Evolutionary conservation across 2,888 invertebrate species (phyloP).

Genomic region (Homarus gammarus): DNA sequence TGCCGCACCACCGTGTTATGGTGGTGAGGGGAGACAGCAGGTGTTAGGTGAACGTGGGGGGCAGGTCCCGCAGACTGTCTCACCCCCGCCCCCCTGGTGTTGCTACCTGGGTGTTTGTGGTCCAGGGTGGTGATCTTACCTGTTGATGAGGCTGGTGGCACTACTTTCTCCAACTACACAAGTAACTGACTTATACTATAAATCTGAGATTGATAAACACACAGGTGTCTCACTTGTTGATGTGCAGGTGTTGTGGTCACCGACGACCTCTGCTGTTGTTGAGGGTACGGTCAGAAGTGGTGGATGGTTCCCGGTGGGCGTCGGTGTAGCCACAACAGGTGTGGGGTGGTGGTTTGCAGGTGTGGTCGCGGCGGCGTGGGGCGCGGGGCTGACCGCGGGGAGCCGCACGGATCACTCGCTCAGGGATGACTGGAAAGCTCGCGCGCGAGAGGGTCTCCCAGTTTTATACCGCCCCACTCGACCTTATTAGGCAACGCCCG

Average conservation of each 20-base stretch:
- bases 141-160: not conserved
- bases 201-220: not conserved
- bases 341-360: not conserved
- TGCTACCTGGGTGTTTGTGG: too few relatives aligned
- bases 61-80: too few relatives aligned
- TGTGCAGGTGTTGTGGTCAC: constrained; percentile 5
- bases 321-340: not conserved
- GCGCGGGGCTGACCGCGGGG: not conserved
- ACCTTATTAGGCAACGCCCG: constrained; percentile 39
- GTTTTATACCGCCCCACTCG: constrained; percentile 50
- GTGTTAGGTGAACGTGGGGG: too few relatives aligned
- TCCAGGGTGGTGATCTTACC: not conserved
- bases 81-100: too few relatives aligned
- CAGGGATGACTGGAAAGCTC: constrained; percentile 61
- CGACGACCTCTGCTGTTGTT: not conserved
- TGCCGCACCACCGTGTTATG: too few relatives aligned
- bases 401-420: constrained; percentile 46
- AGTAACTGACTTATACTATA: too few relatives aligned
- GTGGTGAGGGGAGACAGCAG: too few relatives aligned
- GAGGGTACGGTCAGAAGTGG: not conserved
- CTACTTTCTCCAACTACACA: too few relatives aligned
- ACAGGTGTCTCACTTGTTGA: constrained; percentile 20
- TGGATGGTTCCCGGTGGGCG: not conserved
- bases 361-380: constrained; percentile 7
- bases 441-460: constrained; percentile 44